These are phyloP conservation scores for Protonemura montana DNA, from an alignment of 2,888 invertebrate species.

Conservation along the genomic window DNA sequence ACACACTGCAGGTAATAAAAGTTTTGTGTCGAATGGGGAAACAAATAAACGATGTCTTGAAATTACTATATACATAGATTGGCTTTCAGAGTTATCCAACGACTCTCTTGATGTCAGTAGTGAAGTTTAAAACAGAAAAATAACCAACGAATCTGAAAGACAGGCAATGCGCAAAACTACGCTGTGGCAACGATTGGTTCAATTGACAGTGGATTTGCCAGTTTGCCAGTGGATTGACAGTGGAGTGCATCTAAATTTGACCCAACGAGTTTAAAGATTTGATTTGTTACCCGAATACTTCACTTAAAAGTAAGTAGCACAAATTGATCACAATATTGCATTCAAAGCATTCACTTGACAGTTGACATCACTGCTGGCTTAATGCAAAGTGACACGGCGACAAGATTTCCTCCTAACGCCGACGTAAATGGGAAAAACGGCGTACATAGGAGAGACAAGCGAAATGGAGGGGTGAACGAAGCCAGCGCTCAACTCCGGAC, in stretches of 20 bases:
- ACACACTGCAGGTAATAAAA: not conserved
- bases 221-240: too few species aligned
- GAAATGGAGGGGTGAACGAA: not conserved
- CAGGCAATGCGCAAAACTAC: not conserved
- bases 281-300: not conserved
- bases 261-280: not conserved
- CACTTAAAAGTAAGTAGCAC: too few species aligned
- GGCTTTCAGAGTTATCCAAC: not conserved
- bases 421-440: too few species aligned
- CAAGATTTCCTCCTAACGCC: not conserved
- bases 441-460: not conserved
- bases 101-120: not conserved
- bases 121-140: not conserved
- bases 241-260: not conserved
- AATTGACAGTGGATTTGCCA: not conserved
- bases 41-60: not conserved
- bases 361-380: too few species aligned
- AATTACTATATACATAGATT: slow-evolving; percentile 2
- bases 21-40: not conserved
- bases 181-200: not conserved
- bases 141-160: not conserved
- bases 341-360: too few species aligned
- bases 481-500: not conserved
- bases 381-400: too few species aligned
- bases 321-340: too few species aligned